phyloP scores from a whole-genome alignment of 2,113 vertebrate species.

The Hyla sarda region DNA sequence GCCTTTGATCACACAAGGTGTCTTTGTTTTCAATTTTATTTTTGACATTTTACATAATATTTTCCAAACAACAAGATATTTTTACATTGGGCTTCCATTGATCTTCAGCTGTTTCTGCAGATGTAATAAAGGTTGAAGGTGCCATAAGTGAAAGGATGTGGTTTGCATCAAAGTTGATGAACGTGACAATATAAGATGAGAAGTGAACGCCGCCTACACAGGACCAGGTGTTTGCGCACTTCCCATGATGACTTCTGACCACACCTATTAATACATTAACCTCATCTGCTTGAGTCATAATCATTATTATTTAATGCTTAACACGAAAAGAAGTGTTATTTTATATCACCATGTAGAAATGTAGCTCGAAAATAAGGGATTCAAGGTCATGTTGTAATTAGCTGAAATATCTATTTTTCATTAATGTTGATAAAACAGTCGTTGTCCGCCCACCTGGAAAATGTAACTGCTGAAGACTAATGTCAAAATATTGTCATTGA shows the following conservation, averaged over 20 bases:
- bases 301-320: background rate
- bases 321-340: background rate
- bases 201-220: slow-evolving; percentile 80
- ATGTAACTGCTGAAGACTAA: background rate
- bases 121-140: slow-evolving; percentile 69
- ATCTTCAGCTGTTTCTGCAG: slow-evolving; percentile 59
- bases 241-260: slow-evolving; percentile 48
- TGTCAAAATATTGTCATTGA: slow-evolving; percentile 3
- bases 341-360: background rate
- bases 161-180: slow-evolving; percentile 76
- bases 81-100: slow-evolving; percentile 42
- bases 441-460: background rate
- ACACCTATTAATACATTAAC: slow-evolving; percentile 58
- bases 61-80: slow-evolving; percentile 58
- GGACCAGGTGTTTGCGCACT: slow-evolving; percentile 70
- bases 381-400: background rate
- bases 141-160: slow-evolving; percentile 77
- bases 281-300: background rate
- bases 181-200: slow-evolving; percentile 76
- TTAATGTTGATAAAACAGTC: background rate
- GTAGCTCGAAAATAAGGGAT: background rate
- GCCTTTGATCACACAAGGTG: background rate
- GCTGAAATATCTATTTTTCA: background rate
- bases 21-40: slow-evolving; percentile 5
- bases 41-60: slow-evolving; percentile 45